phyloP scores from a whole-genome alignment of 1,140 invertebrate species.

The Batillaria attramentaria region DNA sequence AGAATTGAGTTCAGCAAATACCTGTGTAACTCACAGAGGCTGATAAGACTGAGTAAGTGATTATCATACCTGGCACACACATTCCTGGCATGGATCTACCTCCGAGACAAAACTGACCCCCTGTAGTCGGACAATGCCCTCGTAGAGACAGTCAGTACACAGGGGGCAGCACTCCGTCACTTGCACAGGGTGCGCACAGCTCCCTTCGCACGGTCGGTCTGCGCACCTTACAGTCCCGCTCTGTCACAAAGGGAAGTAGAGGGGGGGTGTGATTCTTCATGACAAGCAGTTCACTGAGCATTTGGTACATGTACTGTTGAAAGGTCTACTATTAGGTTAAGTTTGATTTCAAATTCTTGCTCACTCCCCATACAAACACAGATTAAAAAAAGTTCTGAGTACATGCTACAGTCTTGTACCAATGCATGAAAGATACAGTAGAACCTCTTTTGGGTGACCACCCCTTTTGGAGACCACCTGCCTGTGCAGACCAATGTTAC shows the following conservation, averaged over 20 bases:
- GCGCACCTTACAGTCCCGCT: conserved; percentile 51
- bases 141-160: conserved; percentile 51
- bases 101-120: conserved; percentile 39
- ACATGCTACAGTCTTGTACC: too few relatives aligned
- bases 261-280: neutral
- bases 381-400: neutral
- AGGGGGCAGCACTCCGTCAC: conserved; percentile 43
- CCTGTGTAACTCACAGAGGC: too few relatives aligned
- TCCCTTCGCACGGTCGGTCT: conserved; percentile 27
- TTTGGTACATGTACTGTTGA: too few relatives aligned
- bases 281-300: too few relatives aligned
- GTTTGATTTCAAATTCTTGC: neutral
- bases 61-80: conserved; percentile 55
- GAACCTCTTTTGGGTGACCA: too few relatives aligned
- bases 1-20: too few relatives aligned
- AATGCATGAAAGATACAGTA: too few relatives aligned
- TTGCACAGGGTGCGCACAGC: conserved; percentile 47
- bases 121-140: conserved; percentile 34
- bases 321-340: neutral
- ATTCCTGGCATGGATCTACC: conserved; percentile 52
- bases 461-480: too few relatives aligned
- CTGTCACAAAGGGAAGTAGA: conserved; percentile 22
- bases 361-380: neutral
- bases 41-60: too few relatives aligned
- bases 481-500: too few relatives aligned